Evolutionary conservation across 1,140 invertebrate genomes (phyloP).

Genomic region (Plectrocnemia conspersa): DNA sequence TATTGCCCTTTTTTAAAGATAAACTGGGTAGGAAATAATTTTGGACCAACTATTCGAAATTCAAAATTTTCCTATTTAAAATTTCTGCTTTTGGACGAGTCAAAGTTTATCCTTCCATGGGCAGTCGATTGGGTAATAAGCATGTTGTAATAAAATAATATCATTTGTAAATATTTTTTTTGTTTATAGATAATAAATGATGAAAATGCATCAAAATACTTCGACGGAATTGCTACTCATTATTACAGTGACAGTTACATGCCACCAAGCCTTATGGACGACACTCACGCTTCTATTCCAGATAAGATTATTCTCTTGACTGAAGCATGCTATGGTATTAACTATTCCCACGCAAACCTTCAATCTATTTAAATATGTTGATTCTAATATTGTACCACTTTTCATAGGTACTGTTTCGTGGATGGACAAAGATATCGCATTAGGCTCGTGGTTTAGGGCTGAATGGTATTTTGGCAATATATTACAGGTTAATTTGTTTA

Average conservation of each 20-base stretch:
- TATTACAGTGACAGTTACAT: conserved; percentile 62
- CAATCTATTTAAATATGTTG: not conserved
- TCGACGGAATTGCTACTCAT: conserved; percentile 67
- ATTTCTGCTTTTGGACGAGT: conserved; percentile 66
- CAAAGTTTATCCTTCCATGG: conserved; percentile 57
- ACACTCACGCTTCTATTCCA: conserved; percentile 56
- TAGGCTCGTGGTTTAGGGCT: conserved; percentile 69
- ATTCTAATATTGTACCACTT: not conserved
- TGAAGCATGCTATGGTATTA: conserved; percentile 57
- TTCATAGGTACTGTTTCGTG: conserved; percentile 37
- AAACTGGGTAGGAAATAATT: conserved; percentile 61
- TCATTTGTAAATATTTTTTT: no score
- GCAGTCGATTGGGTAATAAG: conserved; percentile 61
- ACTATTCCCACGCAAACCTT: not conserved
- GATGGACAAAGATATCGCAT: conserved; percentile 41
- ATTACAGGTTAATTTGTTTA: conserved; percentile 54
- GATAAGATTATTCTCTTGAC: conserved; percentile 68
- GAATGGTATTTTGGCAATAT: conserved; percentile 65
- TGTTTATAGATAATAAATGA: conserved; percentile 41
- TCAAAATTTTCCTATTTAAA: conserved; percentile 54
- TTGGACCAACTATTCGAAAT: conserved; percentile 60
- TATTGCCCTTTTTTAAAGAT: conserved; percentile 43
- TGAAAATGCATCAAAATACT: conserved; percentile 53
- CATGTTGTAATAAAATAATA: conserved; percentile 13
- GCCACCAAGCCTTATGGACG: conserved; percentile 49